These are phyloP conservation scores for Diabrotica undecimpunctata DNA, from an alignment of 1,140 invertebrate genomes.

Conservation along the genomic window DNA sequence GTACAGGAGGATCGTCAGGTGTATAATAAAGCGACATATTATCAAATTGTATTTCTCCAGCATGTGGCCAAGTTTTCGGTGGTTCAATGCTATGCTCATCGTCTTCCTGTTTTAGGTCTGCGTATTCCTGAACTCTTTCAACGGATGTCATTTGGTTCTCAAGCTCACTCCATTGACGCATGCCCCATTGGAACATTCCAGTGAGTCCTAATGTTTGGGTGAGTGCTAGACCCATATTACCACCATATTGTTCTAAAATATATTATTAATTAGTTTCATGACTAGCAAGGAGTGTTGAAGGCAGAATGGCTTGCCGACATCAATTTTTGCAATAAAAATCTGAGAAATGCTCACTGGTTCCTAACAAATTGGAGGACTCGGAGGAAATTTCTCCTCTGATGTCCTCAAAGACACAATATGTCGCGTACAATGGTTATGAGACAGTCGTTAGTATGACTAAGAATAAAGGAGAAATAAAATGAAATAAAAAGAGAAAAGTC, in stretches of 20 bases:
- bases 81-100: constrained; percentile 47
- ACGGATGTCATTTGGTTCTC: constrained; percentile 60
- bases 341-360: too few relatives aligned
- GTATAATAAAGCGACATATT: constrained; percentile 57
- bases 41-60: constrained; percentile 29
- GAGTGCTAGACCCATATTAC: constrained; percentile 56
- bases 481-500: too few relatives aligned
- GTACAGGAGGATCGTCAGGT: constrained; percentile 46
- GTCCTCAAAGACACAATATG: too few relatives aligned
- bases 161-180: constrained; percentile 64
- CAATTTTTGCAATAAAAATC: too few relatives aligned
- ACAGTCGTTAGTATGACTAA: too few relatives aligned
- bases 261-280: not conserved
- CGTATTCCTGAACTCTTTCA: constrained; percentile 28
- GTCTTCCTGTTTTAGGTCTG: constrained; percentile 28
- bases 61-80: constrained; percentile 37
- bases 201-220: constrained; percentile 54
- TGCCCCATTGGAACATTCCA: constrained; percentile 45
- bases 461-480: too few relatives aligned
- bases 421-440: too few relatives aligned
- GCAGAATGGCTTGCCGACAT: constrained; percentile 28
- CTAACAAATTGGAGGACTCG: too few relatives aligned
- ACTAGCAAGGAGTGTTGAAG: not conserved
- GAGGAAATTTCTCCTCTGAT: too few relatives aligned
- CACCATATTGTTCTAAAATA: constrained; percentile 46